phyloP scores from a whole-genome alignment of 1,140 invertebrate genomes.

The Drosophila mojavensis region DNA sequence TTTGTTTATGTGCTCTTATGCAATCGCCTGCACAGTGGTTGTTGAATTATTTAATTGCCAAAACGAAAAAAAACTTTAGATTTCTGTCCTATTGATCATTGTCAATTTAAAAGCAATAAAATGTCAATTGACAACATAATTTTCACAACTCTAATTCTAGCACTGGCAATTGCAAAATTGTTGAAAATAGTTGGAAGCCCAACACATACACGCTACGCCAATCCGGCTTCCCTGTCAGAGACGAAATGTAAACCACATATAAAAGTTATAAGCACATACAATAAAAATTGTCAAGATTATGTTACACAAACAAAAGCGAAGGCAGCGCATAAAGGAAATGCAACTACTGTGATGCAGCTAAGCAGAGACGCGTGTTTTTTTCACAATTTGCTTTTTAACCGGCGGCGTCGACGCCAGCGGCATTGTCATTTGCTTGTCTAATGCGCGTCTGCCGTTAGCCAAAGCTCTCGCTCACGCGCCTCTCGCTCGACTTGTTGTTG shows the following conservation, averaged over 20 bases:
- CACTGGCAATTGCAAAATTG: constrained; percentile 63
- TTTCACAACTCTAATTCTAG: constrained; percentile 45
- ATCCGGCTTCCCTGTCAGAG: constrained; percentile 23
- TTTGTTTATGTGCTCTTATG: constrained; percentile 72
- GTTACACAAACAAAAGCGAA: constrained; percentile 51
- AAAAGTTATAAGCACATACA: constrained; percentile 24
- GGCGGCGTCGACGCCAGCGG: constrained; percentile 37
- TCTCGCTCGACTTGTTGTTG: constrained; percentile 41
- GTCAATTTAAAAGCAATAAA: constrained; percentile 79
- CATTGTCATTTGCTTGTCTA: constrained; percentile 49
- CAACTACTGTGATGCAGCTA: constrained; percentile 64
- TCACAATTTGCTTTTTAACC: constrained; percentile 58
- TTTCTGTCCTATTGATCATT: constrained; percentile 14
- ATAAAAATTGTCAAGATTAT: constrained; percentile 60
- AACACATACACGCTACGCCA: constrained; percentile 28
- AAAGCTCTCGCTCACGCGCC: constrained; percentile 71
- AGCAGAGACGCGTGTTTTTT: constrained; percentile 24
- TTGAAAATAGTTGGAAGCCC: constrained; percentile 17
- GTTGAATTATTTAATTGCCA: constrained; percentile 19
- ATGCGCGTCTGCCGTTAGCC: constrained; percentile 55
- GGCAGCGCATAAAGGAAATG: background rate
- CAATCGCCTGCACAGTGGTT: constrained; percentile 70
- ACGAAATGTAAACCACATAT: constrained; percentile 51
- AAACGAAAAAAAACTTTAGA: constrained; percentile 18
- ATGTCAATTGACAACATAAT: constrained; percentile 71